These are phyloP conservation scores for Peucedramus taeniatus DNA, from an alignment of 2,113 vertebrate species.

Conservation along the genomic window DNA sequence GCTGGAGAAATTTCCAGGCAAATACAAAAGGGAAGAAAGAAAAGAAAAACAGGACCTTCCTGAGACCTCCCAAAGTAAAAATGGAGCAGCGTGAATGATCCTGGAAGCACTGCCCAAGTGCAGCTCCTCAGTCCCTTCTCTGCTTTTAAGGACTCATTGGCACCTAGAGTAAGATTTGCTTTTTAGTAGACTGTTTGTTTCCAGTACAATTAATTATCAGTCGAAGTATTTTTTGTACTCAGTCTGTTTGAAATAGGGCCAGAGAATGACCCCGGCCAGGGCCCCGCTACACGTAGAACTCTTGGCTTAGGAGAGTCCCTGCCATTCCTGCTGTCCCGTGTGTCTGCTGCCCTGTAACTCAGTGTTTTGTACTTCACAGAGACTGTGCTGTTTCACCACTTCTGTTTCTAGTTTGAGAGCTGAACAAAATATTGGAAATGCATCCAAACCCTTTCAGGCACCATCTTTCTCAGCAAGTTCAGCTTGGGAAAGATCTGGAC, in stretches of 20 bases:
- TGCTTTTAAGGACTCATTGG: slow-evolving; percentile 76
- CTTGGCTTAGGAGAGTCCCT: slow-evolving; percentile 53
- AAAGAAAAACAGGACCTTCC: slow-evolving; percentile 95
- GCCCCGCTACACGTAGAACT: slow-evolving; percentile 11
- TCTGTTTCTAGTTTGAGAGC: slow-evolving; percentile 62
- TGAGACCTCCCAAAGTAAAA: slow-evolving; percentile 98
- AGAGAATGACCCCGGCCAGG: slow-evolving; percentile 40
- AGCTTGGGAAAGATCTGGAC: background rate
- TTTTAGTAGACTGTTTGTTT: slow-evolving; percentile 75
- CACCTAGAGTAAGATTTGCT: slow-evolving; percentile 75
- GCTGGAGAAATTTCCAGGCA: slow-evolving; percentile 95
- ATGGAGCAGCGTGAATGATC: slow-evolving; percentile 92
- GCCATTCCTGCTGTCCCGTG: slow-evolving; percentile 23
- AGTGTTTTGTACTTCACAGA: slow-evolving; percentile 75
- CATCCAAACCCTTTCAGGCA: background rate
- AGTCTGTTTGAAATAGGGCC: slow-evolving; percentile 69
- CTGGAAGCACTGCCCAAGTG: slow-evolving; percentile 2
- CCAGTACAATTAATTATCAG: slow-evolving; percentile 71
- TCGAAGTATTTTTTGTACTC: slow-evolving; percentile 73
- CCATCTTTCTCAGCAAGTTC: background rate
- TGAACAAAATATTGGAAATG: slow-evolving; percentile 49
- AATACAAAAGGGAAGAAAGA: slow-evolving; percentile 93
- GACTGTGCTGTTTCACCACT: slow-evolving; percentile 61
- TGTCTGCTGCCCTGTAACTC: slow-evolving; percentile 69
- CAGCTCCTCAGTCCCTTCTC: slow-evolving; percentile 28